Base-by-base conservation (phyloP, 2,797 vertebrate genomes). In the Acanthis flammea region DNA sequence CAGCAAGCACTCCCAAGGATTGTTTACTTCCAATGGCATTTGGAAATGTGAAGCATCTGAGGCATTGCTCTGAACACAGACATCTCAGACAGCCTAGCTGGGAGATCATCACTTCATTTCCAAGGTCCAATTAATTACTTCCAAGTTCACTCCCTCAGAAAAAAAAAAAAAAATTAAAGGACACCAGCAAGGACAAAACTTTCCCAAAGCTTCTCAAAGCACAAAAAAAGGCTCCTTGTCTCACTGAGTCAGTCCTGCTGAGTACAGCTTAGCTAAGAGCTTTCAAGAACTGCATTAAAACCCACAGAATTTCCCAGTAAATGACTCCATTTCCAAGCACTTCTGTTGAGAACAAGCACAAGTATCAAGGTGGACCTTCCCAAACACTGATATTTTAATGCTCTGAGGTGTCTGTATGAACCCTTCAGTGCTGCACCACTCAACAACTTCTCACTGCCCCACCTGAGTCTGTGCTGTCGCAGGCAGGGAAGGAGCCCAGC, bases 1-100 rank as follows among this genome's bases (percentile, higher is more conserved):
- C 70, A 75, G 73, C n/a, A 88, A 60, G 73, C 30, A 47, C 51
- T 89, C 62, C 33, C 75, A 92, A 91, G 65, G 81, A 71, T 15
- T 74, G 53, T 74, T 95, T 94, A 74, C 88, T 89, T 92, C 51
- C 70, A 87, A 28, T 45, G 72, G 65, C 91, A 93, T 91, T 94
- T 96, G 44, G 51, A 95, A 92, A 94, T 65, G 72, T 87, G 85
- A 94, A 87, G 71, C 51, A 90, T 93, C 41, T 79, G 77, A 95
- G 62, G 57, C 61, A 45, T 0, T 60, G 30, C 77, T 42, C 75
- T 86, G 50, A 85, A 67, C 39, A 71, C 45, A 94, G 65, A 63
- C 30, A 73, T 8, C 57, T 61, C 86, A 92, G 80, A 88, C n/a
- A 7, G 14, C n/a, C 25, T 94, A 81, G 73, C 76, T 86, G 44